Evolutionary conservation across 2,888 invertebrate genomes (phyloP).

Genomic region (Calameuta idolon): DNA sequence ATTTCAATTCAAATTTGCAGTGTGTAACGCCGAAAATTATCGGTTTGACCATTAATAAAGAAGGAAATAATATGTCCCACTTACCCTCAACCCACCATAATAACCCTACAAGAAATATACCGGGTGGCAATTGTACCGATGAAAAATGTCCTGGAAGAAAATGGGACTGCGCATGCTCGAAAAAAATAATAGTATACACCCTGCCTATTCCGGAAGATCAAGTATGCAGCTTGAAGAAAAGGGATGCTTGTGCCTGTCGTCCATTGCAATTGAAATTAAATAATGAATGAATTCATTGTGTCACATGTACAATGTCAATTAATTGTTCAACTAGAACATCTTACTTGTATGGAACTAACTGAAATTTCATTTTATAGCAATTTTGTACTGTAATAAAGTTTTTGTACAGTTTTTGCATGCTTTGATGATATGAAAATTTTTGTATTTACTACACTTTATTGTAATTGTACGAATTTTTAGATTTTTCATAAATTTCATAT

Average conservation of each 20-base stretch:
- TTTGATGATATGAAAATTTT: too few relatives aligned
- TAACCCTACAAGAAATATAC: background rate
- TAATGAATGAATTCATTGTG: too few relatives aligned
- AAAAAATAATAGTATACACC: slow-evolving; percentile 22
- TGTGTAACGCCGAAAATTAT: slow-evolving; percentile 27
- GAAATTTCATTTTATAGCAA: too few relatives aligned
- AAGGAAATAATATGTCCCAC: background rate
- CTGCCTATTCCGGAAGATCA: slow-evolving; percentile 22
- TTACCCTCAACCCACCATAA: too few relatives aligned
- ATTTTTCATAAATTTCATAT: too few relatives aligned
- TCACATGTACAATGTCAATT: too few relatives aligned
- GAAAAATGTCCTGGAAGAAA: slow-evolving; percentile 12
- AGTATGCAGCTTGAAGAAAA: slow-evolving; percentile 11
- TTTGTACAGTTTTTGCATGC: too few relatives aligned
- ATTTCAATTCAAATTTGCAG: slow-evolving; percentile 10
- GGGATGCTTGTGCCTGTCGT: slow-evolving; percentile 16
- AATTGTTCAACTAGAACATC: too few relatives aligned
- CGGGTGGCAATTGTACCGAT: background rate
- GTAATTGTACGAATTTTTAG: too few relatives aligned
- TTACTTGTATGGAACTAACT: too few relatives aligned
- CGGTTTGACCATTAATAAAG: slow-evolving; percentile 8
- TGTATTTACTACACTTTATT: too few relatives aligned
- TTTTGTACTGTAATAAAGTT: too few relatives aligned
- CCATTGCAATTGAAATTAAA: slow-evolving; percentile 11
- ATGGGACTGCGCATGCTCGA: slow-evolving; percentile 13